Conservation (phyloP, 2,888 invertebrate species). For the Calameuta filiformis region DNA sequence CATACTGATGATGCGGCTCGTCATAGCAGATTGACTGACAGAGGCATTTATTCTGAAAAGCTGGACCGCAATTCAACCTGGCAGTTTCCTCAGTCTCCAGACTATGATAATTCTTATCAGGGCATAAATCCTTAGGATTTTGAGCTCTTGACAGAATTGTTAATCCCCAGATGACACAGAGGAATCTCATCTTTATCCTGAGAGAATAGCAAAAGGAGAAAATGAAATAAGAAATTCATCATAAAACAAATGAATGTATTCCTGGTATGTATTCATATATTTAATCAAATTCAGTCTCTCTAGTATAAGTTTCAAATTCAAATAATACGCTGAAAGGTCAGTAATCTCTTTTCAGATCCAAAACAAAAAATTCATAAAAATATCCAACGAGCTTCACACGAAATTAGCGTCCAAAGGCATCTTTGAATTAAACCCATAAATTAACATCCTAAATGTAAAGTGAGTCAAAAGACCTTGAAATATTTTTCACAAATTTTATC, state of each 20-base stretch:
- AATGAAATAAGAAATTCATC: constrained; percentile 7
- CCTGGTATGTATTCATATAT: background rate
- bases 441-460: background rate
- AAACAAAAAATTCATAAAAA: background rate
- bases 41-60: constrained; percentile 68
- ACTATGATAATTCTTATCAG: constrained; percentile 52
- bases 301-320: background rate
- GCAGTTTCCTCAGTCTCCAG: constrained; percentile 46
- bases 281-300: background rate
- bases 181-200: constrained; percentile 38
- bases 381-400: background rate
- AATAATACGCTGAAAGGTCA: background rate
- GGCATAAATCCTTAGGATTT: constrained; percentile 30
- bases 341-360: background rate
- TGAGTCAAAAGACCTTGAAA: background rate
- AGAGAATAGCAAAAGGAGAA: constrained; percentile 3
- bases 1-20: constrained; percentile 66
- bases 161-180: constrained; percentile 24
- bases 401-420: background rate
- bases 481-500: background rate
- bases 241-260: background rate
- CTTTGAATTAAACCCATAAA: background rate
- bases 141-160: constrained; percentile 28
- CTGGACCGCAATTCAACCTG: constrained; percentile 63
- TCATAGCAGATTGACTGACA: constrained; percentile 71